A percentile compares a stretch with the other conserved stretches of the same genome.
phyloP scores from a whole-genome alignment of 1,140 invertebrate species.

The Latrodectus geometricus region DNA sequence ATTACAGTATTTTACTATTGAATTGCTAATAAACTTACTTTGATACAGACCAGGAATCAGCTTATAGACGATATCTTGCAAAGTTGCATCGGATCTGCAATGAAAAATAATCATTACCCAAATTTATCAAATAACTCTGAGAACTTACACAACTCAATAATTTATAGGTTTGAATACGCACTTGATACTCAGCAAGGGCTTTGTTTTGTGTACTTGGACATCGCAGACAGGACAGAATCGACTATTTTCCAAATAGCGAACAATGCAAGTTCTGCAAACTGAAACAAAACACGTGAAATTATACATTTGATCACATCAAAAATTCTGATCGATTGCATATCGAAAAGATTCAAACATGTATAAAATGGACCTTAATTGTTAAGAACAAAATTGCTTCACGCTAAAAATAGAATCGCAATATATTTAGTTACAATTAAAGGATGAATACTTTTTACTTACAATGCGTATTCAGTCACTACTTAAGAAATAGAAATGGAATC shows the following conservation, averaged over 20 bases:
- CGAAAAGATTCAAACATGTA: no score
- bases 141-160: not conserved
- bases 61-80: slow-evolving; percentile 72
- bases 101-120: not conserved
- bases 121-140: no score
- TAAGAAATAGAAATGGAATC: not conserved
- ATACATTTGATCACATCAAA: no score
- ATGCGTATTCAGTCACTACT: no score
- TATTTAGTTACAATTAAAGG: no score
- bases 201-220: slow-evolving; percentile 70
- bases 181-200: slow-evolving; percentile 68
- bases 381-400: no score
- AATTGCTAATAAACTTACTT: slow-evolving; percentile 66
- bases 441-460: no score
- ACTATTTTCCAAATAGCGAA: slow-evolving; percentile 70
- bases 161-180: slow-evolving; percentile 40
- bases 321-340: no score
- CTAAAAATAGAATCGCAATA: no score
- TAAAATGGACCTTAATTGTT: no score
- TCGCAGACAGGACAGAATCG: slow-evolving; percentile 71
- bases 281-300: slow-evolving; percentile 8
- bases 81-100: slow-evolving; percentile 67
- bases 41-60: slow-evolving; percentile 71
- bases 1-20: no score
- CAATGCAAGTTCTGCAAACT: slow-evolving; percentile 72